A percentile compares a stretch with the other conserved stretches of the same genome.
Conservation (phyloP, 2,888 invertebrate genomes). For the Chromoteleia sp. region DNA sequence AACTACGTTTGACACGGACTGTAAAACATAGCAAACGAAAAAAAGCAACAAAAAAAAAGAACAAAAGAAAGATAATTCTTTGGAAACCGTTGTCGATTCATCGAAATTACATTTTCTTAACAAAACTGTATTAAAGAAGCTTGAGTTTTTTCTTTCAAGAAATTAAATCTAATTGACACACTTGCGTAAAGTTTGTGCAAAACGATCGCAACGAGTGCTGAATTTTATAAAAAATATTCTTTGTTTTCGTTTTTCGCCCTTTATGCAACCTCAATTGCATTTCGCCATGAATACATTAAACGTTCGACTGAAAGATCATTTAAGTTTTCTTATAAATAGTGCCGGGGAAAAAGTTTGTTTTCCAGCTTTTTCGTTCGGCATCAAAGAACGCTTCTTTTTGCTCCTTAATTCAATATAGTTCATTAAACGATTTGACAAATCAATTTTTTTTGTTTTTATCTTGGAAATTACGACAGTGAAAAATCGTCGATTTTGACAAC, state of each 20-base stretch:
- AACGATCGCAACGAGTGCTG: conserved; percentile 11
- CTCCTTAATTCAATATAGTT: conserved; percentile 34
- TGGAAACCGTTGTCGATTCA: conserved; percentile 10
- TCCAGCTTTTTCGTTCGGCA: conserved; percentile 24
- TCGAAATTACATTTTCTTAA: conserved; percentile 40
- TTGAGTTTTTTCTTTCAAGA: conserved; percentile 31
- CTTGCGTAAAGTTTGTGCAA: conserved; percentile 48
- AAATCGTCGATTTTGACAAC: no score
- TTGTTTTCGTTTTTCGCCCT: conserved; percentile 27
- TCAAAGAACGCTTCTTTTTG: conserved; percentile 24
- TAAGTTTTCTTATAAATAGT: conserved; percentile 49
- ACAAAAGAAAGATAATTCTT: not conserved
- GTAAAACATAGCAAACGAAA: no score
- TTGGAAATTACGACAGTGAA: no score
- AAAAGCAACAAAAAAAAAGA: not conserved
- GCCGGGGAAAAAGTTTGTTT: conserved; percentile 24
- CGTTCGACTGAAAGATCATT: conserved; percentile 47
- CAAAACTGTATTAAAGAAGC: conserved; percentile 39
- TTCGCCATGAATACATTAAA: conserved; percentile 43
- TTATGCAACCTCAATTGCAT: conserved; percentile 47
- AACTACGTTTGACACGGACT: no score
- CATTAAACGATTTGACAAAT: conserved; percentile 8
- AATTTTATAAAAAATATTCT: conserved; percentile 25
- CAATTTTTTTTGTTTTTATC: not conserved
- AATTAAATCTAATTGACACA: conserved; percentile 57